Conservation (phyloP, 2,888 invertebrate species). For the Scaptomyza cyrtandrae region DNA sequence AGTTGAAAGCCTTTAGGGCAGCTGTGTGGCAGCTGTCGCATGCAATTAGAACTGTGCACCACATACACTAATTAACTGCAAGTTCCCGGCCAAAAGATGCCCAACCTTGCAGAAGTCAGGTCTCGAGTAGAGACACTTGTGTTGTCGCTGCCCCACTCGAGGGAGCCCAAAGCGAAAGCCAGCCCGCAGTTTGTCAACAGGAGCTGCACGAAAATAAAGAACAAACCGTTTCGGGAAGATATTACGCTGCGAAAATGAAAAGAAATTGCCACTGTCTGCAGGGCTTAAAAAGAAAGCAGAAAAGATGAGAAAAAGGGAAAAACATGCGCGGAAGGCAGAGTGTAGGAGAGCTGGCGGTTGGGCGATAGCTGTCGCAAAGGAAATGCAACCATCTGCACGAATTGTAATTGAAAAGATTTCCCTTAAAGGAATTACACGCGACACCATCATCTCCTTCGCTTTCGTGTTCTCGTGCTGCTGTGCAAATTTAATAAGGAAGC, state of each 20-base stretch:
- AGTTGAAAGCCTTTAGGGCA: conserved; percentile 20
- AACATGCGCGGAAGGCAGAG: conserved; percentile 17
- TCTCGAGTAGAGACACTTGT: conserved; percentile 63
- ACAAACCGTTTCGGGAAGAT: conserved; percentile 38
- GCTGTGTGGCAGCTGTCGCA: conserved; percentile 57
- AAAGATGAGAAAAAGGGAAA: conserved; percentile 13
- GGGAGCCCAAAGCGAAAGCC: conserved; percentile 39
- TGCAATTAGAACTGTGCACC: conserved; percentile 65
- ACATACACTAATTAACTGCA: conserved; percentile 75
- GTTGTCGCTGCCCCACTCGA: conserved; percentile 67
- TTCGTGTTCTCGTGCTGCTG: conserved; percentile 2
- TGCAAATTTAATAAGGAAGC: conserved; percentile 79
- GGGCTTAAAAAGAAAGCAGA: conserved; percentile 45
- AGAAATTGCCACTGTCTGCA: conserved; percentile 75
- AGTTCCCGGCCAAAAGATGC: conserved; percentile 45
- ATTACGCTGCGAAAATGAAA: conserved; percentile 65
- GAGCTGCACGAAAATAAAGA: conserved; percentile 8
- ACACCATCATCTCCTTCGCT: conserved; percentile 31
- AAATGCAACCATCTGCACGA: conserved; percentile 80
- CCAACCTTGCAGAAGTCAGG: conserved; percentile 40
- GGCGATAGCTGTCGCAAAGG: conserved; percentile 36
- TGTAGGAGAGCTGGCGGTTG: conserved; percentile 19
- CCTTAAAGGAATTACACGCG: conserved; percentile 76
- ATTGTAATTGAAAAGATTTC: conserved; percentile 81
- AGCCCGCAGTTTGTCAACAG: conserved; percentile 69